phyloP scores from a whole-genome alignment of 2,888 invertebrate species.

The Embidobia sp. region DNA sequence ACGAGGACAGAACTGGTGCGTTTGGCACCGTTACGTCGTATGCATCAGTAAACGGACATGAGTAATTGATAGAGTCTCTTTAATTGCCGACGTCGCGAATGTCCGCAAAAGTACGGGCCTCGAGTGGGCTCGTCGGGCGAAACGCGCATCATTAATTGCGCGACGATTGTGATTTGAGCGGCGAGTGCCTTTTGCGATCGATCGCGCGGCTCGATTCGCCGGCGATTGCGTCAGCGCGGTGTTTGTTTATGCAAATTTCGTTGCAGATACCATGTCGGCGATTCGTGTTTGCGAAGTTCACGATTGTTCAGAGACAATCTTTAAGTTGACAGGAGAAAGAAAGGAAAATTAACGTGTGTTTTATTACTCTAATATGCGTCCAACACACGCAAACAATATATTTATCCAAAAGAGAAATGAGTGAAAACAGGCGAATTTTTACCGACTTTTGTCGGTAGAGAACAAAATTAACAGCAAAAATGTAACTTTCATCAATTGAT shows the following conservation, averaged over 20 bases:
- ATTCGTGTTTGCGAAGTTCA: not conserved
- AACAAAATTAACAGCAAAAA: no score
- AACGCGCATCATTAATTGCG: slow-evolving; percentile 22
- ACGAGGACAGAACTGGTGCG: no score
- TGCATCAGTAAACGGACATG: slow-evolving; percentile 20
- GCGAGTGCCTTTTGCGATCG: slow-evolving; percentile 19
- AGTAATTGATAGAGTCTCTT: slow-evolving; percentile 22
- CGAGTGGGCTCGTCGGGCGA: not conserved
- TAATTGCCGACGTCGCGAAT: slow-evolving; percentile 30
- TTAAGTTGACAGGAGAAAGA: no score
- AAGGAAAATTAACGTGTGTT: no score
- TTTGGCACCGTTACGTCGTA: no score
- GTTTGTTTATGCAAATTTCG: slow-evolving; percentile 39
- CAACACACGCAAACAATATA: no score
- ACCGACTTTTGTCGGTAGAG: no score
- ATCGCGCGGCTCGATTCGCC: slow-evolving; percentile 13
- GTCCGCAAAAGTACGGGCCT: slow-evolving; percentile 10
- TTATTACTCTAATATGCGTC: no score
- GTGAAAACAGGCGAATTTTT: no score
- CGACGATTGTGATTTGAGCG: slow-evolving; percentile 16
- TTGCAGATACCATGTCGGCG: slow-evolving; percentile 3
- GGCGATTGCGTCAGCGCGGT: slow-evolving; percentile 10
- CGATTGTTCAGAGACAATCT: no score
- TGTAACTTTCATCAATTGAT: no score
- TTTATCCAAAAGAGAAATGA: no score